Evolutionary conservation across 2,888 invertebrate species (phyloP).

Genomic region (Mythimna ferrago): DNA sequence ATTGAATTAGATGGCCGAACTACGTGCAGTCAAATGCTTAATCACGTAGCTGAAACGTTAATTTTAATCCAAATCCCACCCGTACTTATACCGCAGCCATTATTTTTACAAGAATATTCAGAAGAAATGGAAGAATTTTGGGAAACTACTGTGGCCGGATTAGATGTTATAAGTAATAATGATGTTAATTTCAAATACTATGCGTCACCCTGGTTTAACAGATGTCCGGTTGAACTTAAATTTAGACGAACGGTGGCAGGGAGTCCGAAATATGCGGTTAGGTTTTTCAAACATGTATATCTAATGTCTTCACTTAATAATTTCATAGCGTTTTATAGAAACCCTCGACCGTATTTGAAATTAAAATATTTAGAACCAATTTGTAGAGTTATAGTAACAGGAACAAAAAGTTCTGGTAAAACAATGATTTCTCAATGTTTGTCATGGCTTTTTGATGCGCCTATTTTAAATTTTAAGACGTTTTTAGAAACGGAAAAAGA

Average conservation of each 20-base stretch:
- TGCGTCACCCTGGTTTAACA: slow-evolving; percentile 90
- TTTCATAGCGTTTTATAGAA: slow-evolving; percentile 89
- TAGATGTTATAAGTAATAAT: slow-evolving; percentile 74
- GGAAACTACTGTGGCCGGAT: slow-evolving; percentile 73
- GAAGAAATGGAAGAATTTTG: slow-evolving; percentile 86
- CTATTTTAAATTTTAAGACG: slow-evolving; percentile 80
- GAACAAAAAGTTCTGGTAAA: slow-evolving; percentile 91
- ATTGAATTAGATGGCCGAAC: slow-evolving; percentile 91
- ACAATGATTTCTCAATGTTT: slow-evolving; percentile 90
- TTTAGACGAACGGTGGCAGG: slow-evolving; percentile 89
- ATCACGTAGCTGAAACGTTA: slow-evolving; percentile 85
- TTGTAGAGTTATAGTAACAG: slow-evolving; percentile 91
- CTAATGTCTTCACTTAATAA: slow-evolving; percentile 89
- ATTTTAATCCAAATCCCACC: slow-evolving; percentile 74
- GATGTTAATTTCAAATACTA: slow-evolving; percentile 76
- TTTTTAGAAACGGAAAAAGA: slow-evolving; percentile 72
- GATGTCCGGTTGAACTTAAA: slow-evolving; percentile 92
- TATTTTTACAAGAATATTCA: slow-evolving; percentile 79
- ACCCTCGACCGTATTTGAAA: slow-evolving; percentile 91
- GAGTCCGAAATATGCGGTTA: slow-evolving; percentile 88
- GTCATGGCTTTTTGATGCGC: slow-evolving; percentile 87
- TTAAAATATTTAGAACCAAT: slow-evolving; percentile 90
- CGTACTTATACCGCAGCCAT: slow-evolving; percentile 82
- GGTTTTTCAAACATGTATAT: slow-evolving; percentile 92
- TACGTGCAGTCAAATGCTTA: slow-evolving; percentile 85